These are phyloP conservation scores for Propsilocerus akamusi DNA, from an alignment of 1,140 invertebrate species.

Conservation along the genomic window DNA sequence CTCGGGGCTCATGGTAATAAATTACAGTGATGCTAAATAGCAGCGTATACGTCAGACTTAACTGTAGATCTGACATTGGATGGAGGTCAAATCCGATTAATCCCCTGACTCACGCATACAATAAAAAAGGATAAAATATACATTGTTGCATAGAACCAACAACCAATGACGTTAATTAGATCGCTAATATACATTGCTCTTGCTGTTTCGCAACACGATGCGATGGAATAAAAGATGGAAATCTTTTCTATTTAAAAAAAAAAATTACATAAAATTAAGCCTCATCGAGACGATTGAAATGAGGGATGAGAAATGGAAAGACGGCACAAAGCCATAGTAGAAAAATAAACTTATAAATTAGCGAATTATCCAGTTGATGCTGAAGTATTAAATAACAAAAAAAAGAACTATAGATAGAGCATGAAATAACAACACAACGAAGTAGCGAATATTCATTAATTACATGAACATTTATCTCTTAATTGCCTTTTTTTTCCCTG, in stretches of 20 bases:
- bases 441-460: neutral
- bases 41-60: too few relatives aligned
- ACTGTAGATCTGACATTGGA: too few relatives aligned
- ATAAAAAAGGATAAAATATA: neutral
- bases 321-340: neutral
- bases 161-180: neutral
- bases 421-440: neutral
- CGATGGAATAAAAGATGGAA: too few relatives aligned
- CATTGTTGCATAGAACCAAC: neutral
- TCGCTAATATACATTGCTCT: neutral
- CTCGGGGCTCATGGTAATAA: too few relatives aligned
- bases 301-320: neutral
- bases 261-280: too few relatives aligned
- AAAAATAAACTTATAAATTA: slow-evolving; percentile 1
- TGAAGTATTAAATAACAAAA: too few relatives aligned
- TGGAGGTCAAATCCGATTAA: too few relatives aligned
- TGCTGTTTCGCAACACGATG: too few relatives aligned
- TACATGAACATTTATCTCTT: neutral
- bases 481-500: neutral
- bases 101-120: too few relatives aligned
- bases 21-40: too few relatives aligned
- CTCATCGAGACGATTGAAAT: neutral
- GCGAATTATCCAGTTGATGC: neutral
- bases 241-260: too few relatives aligned
- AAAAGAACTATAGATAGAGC: too few relatives aligned